A percentile compares a stretch with the other conserved stretches of the same genome.
Conservation (phyloP, 2,888 invertebrate species). For the Amphipoea lucens region DNA sequence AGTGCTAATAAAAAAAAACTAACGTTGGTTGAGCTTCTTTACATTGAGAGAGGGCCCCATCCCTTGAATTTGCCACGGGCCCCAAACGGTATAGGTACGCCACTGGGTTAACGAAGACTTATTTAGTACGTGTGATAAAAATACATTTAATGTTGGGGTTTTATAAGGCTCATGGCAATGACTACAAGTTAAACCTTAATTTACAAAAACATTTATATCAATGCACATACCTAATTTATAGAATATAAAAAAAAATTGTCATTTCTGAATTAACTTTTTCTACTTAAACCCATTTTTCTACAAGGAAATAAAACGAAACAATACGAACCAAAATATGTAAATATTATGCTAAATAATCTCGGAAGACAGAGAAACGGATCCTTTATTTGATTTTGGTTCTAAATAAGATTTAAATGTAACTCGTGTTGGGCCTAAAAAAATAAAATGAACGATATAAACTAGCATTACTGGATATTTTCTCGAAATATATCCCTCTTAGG, state of each 20-base stretch:
- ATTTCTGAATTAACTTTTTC: slow-evolving; percentile 16
- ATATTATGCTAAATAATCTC: slow-evolving; percentile 57
- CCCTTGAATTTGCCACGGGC: no score
- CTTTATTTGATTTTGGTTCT: slow-evolving; percentile 54
- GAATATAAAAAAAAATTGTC: not conserved
- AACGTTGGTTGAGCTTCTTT: no score
- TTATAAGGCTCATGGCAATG: not conserved
- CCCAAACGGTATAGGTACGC: no score
- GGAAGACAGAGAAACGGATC: slow-evolving; percentile 35
- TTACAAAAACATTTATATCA: not conserved
- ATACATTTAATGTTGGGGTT: fast-evolving
- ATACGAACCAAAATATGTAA: slow-evolving; percentile 36
- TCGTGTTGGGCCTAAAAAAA: slow-evolving; percentile 51
- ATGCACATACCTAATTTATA: not conserved
- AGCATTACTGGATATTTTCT: slow-evolving; percentile 69
- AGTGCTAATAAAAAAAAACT: no score
- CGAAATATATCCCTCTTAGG: slow-evolving; percentile 69
- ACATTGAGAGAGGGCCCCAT: no score
- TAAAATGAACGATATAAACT: slow-evolving; percentile 67
- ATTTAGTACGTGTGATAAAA: not conserved
- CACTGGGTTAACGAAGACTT: not conserved
- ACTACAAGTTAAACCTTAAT: not conserved
- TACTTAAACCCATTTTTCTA: not conserved
- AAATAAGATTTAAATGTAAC: slow-evolving; percentile 66
- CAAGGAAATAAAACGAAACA: slow-evolving; percentile 6